phyloP scores from a whole-genome alignment of 2,888 invertebrate genomes.

The Leucoma salicis region DNA sequence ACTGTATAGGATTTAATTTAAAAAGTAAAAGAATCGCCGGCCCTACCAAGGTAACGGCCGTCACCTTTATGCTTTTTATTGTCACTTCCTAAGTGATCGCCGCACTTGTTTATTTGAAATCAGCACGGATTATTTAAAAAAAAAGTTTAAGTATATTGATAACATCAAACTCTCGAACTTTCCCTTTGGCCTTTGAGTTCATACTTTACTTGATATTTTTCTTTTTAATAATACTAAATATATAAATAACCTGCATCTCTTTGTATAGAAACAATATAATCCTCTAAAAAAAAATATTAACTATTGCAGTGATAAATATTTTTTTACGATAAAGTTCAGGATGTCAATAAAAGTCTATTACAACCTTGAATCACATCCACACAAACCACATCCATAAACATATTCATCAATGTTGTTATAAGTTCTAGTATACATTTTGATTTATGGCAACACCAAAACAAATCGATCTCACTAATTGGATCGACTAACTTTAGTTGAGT shows the following conservation, averaged over 20 bases:
- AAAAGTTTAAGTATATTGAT: not conserved
- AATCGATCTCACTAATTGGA: constrained; percentile 66
- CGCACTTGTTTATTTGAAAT: constrained; percentile 21
- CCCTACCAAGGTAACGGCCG: constrained; percentile 23
- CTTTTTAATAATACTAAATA: no score
- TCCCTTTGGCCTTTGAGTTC: not conserved
- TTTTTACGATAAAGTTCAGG: no score
- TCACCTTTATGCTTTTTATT: constrained; percentile 24
- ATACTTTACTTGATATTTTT: not conserved
- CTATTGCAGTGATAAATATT: no score
- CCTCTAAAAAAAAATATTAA: no score
- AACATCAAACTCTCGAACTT: not conserved
- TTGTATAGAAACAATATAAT: no score
- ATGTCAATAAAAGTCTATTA: no score
- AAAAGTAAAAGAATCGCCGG: constrained; percentile 5
- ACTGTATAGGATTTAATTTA: constrained; percentile 6
- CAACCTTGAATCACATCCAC: constrained; percentile 1
- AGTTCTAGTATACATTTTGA: constrained; percentile 51
- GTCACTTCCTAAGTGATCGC: constrained; percentile 20
- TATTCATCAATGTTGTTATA: constrained; percentile 26
- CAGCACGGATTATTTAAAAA: not conserved
- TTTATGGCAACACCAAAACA: constrained; percentile 69
- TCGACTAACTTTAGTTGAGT: constrained; percentile 45
- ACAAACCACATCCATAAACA: constrained; percentile 41
- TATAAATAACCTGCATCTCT: no score